Evolutionary conservation across 2,888 invertebrate genomes (phyloP).

Genomic region (Caenorhabditis sinica): DNA sequence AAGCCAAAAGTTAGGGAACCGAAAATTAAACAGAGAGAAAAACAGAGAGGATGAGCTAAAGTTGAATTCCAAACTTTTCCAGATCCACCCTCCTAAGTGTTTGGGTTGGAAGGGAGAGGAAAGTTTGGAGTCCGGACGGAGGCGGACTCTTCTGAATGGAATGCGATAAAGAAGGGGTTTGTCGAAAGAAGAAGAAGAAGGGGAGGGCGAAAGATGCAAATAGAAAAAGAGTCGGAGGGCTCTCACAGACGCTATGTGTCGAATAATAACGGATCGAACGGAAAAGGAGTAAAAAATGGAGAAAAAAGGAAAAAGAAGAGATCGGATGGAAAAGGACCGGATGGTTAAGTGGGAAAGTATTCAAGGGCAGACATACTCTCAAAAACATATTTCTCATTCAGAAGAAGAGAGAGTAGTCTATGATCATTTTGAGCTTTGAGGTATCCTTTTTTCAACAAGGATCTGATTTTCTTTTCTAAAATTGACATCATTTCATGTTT

Average conservation of each 20-base stretch:
- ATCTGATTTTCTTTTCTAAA: neutral
- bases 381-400: neutral
- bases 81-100: constrained; percentile 14
- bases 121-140: constrained; percentile 36
- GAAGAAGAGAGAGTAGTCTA: neutral
- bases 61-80: neutral
- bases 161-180: constrained; percentile 28
- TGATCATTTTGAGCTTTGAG: constrained; percentile 10
- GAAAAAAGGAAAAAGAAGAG: no score
- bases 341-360: constrained; percentile 30
- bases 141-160: constrained; percentile 57
- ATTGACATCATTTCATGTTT: constrained; percentile 13
- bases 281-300: constrained; percentile 24
- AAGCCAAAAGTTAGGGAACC: constrained; percentile 29
- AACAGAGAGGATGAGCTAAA: neutral
- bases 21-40: constrained; percentile 22
- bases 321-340: constrained; percentile 30
- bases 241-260: constrained; percentile 25
- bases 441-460: neutral
- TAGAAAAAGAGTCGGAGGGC: constrained; percentile 23
- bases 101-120: neutral
- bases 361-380: constrained; percentile 38
- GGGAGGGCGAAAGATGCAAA: constrained; percentile 50
- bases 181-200: constrained; percentile 23
- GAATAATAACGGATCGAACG: constrained; percentile 62